A percentile compares a stretch with the other conserved stretches of the same genome.
Conservation (phyloP, 2,113 vertebrate species). For the Crotalus tigris region DNA sequence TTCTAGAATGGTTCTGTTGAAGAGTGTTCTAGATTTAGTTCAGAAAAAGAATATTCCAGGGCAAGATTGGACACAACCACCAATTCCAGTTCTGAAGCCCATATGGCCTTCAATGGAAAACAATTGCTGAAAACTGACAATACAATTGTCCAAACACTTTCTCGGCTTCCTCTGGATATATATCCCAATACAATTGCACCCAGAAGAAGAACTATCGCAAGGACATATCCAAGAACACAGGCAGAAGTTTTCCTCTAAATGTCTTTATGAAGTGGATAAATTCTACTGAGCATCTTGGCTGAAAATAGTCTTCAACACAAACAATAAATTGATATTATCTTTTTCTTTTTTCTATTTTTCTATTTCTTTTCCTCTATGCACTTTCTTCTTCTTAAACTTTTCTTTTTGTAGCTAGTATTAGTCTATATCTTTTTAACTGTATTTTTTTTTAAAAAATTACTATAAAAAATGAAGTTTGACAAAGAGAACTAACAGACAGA, state of each 20-base stretch:
- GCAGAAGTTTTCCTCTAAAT: neutral
- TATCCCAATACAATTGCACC: neutral
- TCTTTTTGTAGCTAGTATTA: neutral
- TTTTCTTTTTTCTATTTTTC: neutral
- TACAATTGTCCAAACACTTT: neutral
- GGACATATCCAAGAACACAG: neutral
- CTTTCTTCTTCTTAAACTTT: neutral
- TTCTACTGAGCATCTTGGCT: neutral
- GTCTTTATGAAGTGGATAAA: neutral
- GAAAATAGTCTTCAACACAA: neutral
- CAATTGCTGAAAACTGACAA: neutral
- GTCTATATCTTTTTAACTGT: neutral
- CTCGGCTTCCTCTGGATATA: neutral
- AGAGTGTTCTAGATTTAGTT: neutral
- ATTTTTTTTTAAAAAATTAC: neutral
- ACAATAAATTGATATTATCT: neutral
- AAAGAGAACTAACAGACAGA: slow-evolving; percentile 51
- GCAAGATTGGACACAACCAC: neutral
- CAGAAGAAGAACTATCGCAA: neutral
- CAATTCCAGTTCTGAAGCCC: neutral
- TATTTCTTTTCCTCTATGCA: neutral
- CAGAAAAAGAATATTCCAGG: neutral
- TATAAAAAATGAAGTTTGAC: slow-evolving; percentile 37
- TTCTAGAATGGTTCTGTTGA: neutral
- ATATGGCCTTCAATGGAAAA: neutral